Conservation (phyloP, 2,113 vertebrate genomes). For the Onychostruthus taczanowskii region DNA sequence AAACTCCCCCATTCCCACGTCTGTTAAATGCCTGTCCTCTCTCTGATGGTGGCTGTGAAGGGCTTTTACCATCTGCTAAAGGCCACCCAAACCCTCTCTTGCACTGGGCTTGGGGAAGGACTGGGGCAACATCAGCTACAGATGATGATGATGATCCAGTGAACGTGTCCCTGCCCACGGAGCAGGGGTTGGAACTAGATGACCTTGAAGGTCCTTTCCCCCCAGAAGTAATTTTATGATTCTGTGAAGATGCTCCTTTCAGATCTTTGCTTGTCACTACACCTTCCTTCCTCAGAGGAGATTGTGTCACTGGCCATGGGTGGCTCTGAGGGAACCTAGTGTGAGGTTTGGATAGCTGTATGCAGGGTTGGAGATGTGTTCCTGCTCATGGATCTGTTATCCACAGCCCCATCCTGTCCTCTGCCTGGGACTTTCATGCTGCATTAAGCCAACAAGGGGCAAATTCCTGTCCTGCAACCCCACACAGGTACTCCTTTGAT, state of each 20-base stretch:
- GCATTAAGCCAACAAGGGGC: accelerated
- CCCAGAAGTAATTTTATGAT: too few species aligned
- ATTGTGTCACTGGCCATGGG: neutral
- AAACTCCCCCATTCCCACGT: accelerated
- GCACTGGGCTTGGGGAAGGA: neutral
- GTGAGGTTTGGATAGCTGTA: accelerated
- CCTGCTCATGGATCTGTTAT: neutral
- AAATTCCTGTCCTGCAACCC: neutral
- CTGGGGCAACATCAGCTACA: accelerated
- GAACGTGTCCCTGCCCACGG: neutral
- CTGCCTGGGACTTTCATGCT: neutral
- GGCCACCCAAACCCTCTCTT: neutral
- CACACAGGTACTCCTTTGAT: neutral
- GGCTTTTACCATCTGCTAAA: neutral
- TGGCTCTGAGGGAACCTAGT: neutral
- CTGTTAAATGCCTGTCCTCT: neutral
- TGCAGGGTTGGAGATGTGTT: neutral
- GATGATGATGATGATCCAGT: neutral
- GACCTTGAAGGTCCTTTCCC: neutral
- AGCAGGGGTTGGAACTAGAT: neutral
- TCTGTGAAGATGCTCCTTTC: neutral
- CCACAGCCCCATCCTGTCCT: neutral
- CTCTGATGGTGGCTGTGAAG: neutral
- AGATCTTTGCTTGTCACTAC: neutral
- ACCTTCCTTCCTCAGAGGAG: conserved; percentile 28